These are phyloP conservation scores for Brachionus koreanus DNA, from an alignment of 1,140 invertebrate genomes.

Conservation along the genomic window DNA sequence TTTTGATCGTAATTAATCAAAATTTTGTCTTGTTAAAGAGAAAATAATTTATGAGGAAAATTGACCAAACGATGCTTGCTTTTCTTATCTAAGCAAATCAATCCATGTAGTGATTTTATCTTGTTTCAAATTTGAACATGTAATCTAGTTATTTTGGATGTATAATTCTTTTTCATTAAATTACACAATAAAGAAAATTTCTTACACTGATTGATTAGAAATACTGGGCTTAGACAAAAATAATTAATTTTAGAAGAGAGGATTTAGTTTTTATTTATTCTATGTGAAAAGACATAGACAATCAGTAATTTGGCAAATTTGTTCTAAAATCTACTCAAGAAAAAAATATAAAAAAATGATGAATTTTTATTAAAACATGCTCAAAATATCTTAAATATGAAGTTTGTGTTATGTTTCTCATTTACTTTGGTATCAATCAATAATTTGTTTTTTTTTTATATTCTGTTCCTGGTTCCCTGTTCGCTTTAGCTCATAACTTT, in stretches of 20 bases:
- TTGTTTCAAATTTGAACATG: background rate
- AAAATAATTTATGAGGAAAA: too few species aligned
- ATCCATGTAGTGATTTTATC: background rate
- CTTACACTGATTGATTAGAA: background rate
- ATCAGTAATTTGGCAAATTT: background rate
- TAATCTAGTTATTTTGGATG: too few species aligned
- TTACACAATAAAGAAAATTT: too few species aligned
- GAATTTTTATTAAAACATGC: slow-evolving; percentile 23
- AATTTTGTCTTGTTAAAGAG: too few species aligned
- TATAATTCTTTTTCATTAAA: too few species aligned
- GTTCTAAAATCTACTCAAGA: background rate
- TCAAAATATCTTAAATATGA: slow-evolving; percentile 20
- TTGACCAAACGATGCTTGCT: too few species aligned
- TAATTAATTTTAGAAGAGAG: background rate
- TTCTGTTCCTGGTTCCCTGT: background rate
- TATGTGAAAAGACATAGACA: background rate
- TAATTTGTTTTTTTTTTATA: slow-evolving; percentile 18
- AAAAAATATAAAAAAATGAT: background rate
- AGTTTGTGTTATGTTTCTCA: background rate
- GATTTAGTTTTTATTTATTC: background rate
- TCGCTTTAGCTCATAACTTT: background rate
- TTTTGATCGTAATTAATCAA: too few species aligned
- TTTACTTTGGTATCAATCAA: slow-evolving; percentile 14
- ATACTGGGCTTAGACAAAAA: background rate
- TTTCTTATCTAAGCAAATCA: too few species aligned